Percentiles rank a stretch among this genome's conserved stretches.
phyloP scores from a whole-genome alignment of 2,888 invertebrate species.

The Myopa tessellatipennis region DNA sequence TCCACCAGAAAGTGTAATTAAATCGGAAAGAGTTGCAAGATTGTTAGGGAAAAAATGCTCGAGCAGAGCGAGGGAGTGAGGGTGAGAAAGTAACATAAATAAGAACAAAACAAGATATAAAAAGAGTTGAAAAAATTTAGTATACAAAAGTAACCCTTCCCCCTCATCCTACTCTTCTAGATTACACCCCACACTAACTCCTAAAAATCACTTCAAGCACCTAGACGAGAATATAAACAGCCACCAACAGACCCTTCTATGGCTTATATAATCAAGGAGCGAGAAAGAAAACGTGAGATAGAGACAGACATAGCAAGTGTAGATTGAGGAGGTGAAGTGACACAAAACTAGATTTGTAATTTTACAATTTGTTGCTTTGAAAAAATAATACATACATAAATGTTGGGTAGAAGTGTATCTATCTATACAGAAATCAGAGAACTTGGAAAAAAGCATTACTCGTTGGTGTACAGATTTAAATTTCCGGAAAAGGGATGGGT shows the following conservation, averaged over 20 bases:
- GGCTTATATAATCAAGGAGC: too few relatives aligned
- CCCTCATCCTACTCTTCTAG: neutral
- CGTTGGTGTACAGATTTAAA: neutral
- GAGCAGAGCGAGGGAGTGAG: neutral
- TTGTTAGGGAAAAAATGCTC: neutral
- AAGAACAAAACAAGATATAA: neutral
- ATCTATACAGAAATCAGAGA: too few relatives aligned
- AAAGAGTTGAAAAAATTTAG: neutral
- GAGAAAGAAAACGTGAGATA: neutral
- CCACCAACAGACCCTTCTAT: neutral
- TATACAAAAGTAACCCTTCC: neutral
- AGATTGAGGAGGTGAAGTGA: conserved; percentile 2
- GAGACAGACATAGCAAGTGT: neutral
- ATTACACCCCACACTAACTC: neutral
- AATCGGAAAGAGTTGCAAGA: conserved; percentile 50
- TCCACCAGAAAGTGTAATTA: conserved; percentile 66
- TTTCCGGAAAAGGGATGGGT: neutral
- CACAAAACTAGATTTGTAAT: neutral
- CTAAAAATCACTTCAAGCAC: neutral
- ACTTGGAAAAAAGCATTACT: neutral
- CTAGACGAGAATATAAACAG: too few relatives aligned
- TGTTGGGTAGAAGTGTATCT: too few relatives aligned
- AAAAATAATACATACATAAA: conserved; percentile 2
- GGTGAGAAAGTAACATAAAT: neutral
- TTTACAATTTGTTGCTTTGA: conserved; percentile 25